Evolutionary conservation across 2,888 invertebrate genomes (phyloP), one percentile per base, ranked within the genome.

Genomic region (Leptopilina syphax): DNA sequence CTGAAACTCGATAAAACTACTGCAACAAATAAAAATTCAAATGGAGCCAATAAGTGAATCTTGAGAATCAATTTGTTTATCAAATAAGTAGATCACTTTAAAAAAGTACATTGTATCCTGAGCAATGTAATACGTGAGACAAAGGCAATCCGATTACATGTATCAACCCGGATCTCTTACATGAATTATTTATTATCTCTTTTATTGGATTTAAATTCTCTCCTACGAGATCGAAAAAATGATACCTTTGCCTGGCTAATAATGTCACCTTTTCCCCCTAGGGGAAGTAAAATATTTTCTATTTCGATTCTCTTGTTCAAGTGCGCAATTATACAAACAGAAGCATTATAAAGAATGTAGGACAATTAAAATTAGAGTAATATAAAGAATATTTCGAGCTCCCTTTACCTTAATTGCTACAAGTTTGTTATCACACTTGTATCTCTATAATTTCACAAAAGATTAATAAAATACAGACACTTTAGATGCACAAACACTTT

Each of bases 101-200:
- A 57, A 27, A 54, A 73, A 73, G n/a, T 73, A 57, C 34, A 18
- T 18, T 18, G 18, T 0, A 18, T 18, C 18, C 18, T 18, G 34
- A 34, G 34, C 34, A 34, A 34, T 34, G 34, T 34, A 34, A 34
- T 34, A 34, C 34, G 27, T 13, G 57, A 73, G 60, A 18, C 18
- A 60, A 60, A 60, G 18, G 54, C 34, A 54, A 18, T 54, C 73
- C 34, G 73, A 57, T 73, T 73, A 34, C 57, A 54, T 54, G 34
- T 54, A 73, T 73, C 73, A 73, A 9, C 57, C 54, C 34, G 54
- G 54, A 34, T 73, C 57, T 50, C 27, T 27, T 73, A 73, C 73
- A 73, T 73, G 73, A 73, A 73, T 73, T 57, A 73, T 73, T 57
- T 34, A 73, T 73, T 9, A 34, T 9, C 54, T 27, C n/a, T 54